Conservation (phyloP, 1,140 invertebrate genomes). For the Rhizoglyphus robini region DNA sequence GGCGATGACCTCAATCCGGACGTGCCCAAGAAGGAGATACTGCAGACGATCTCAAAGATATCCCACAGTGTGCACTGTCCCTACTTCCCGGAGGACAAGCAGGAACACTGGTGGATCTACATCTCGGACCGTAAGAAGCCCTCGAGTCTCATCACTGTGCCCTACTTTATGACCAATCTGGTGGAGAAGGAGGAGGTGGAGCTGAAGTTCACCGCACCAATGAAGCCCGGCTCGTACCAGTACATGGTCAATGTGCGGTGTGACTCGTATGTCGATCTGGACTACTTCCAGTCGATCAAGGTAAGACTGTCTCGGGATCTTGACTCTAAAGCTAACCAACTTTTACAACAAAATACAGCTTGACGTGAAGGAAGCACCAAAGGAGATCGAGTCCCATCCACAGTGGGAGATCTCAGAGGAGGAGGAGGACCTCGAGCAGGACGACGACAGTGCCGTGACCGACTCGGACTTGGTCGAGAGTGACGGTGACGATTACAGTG, state of each 20-base stretch:
- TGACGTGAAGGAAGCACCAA: constrained; percentile 79
- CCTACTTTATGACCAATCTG: constrained; percentile 60
- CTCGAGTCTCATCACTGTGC: constrained; percentile 69
- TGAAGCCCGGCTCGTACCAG: constrained; percentile 77
- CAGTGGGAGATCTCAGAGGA: constrained; percentile 92
- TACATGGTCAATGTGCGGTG: constrained; percentile 85
- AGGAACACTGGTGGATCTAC: constrained; percentile 99
- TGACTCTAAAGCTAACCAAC: no score
- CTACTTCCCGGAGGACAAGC: constrained; percentile 87
- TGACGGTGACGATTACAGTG: constrained; percentile 21
- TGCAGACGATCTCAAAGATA: constrained; percentile 82
- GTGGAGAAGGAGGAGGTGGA: constrained; percentile 50
- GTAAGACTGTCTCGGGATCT: constrained; percentile 32
- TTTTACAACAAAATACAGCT: constrained; percentile 41
- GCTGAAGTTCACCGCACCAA: constrained; percentile 86
- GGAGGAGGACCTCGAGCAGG: constrained; percentile 56
- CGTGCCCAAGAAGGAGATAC: constrained; percentile 49
- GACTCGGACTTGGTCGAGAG: constrained; percentile 30
- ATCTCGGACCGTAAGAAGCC: constrained; percentile 81
- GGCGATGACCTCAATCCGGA: constrained; percentile 44
- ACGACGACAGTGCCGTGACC: constrained; percentile 37
- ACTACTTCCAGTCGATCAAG: constrained; percentile 79
- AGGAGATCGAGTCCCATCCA: constrained; percentile 75
- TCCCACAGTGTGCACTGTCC: constrained; percentile 94
- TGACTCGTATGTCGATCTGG: constrained; percentile 81